Base-by-base conservation (phyloP, 1,140 invertebrate genomes). In the Pseudomyrmex gracilis region DNA sequence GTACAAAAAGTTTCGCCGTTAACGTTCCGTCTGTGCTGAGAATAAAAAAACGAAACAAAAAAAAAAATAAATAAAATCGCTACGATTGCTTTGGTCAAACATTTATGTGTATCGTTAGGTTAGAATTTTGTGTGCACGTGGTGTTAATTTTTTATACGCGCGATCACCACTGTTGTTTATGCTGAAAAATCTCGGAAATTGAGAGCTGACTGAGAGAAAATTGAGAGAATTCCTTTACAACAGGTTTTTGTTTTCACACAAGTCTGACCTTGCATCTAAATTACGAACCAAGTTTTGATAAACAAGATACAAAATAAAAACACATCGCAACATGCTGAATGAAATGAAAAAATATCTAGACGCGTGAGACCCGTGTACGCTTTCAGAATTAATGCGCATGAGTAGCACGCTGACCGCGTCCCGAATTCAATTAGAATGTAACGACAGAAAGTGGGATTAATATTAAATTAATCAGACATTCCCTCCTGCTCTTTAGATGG, bases 391-490 rank as follows among this genome's bases (percentile, higher is more conserved):
- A 78, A 68, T 15, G 2, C 34, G 22, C 7, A 22, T 8, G 5
- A 63, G 7, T 12, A 60, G 17, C 24, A 49, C 7, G 47, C 5
- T 34, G 24, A 15, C 20, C 15, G 22, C 9, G 10, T 15, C 0
- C 34, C 34, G 43, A 3, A 71, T 78, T 47, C 34, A 58, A 71
- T 71, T 70, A 58, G 43, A 49, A 58, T 4, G 2, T 58, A 71
- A 9, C 34, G 22, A 64, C 60, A 34, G 34, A 34, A 22, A 2
- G 15, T 58, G 22, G 47, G 20, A 22, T 60, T 71, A 78, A 70
- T 80, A 12, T 15, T 43, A 80, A 70, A 80, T 80, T 80, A 80
- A 80, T 80, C 53, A 70, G 12, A 80, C 20, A 34, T 57, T 20
- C 12, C 64, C 34, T 34, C 3, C 5, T 34, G 34, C 67, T 60